phyloP scores from a whole-genome alignment of 2,113 vertebrate species.

The Cyanocitta stelleri region DNA sequence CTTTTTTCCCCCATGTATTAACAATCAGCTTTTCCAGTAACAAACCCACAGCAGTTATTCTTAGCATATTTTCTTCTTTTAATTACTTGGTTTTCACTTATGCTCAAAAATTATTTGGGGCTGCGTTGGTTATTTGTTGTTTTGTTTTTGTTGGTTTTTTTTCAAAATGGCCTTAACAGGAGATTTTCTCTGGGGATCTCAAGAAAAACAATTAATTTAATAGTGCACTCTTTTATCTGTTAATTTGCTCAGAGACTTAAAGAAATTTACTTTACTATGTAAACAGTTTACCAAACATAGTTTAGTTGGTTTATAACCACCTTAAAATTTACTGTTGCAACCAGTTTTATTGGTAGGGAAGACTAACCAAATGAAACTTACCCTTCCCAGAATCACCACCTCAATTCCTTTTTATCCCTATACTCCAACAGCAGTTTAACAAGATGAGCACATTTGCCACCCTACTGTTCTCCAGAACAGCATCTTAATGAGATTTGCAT shows the following conservation, averaged over 20 bases:
- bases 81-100: not conserved
- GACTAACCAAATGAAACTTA: not conserved
- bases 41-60: not conserved
- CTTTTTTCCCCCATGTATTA: not conserved
- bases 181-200: not conserved
- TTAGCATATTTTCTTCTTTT: not conserved
- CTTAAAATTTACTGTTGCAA: not conserved
- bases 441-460: not conserved
- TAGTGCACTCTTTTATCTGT: not conserved
- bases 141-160: not conserved
- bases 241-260: not conserved
- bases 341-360: not conserved
- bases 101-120: not conserved
- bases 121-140: not conserved
- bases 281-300: not conserved
- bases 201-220: not conserved
- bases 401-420: not conserved
- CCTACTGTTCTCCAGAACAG: not conserved
- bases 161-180: not conserved
- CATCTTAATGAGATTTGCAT: constrained; percentile 15
- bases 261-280: not conserved
- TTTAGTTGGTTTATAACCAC: not conserved
- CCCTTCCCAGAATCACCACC: not conserved
- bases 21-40: not conserved
- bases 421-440: not conserved